These are phyloP conservation scores for Epinotia bilunana DNA, from an alignment of 2,888 invertebrate species.

Conservation along the genomic window DNA sequence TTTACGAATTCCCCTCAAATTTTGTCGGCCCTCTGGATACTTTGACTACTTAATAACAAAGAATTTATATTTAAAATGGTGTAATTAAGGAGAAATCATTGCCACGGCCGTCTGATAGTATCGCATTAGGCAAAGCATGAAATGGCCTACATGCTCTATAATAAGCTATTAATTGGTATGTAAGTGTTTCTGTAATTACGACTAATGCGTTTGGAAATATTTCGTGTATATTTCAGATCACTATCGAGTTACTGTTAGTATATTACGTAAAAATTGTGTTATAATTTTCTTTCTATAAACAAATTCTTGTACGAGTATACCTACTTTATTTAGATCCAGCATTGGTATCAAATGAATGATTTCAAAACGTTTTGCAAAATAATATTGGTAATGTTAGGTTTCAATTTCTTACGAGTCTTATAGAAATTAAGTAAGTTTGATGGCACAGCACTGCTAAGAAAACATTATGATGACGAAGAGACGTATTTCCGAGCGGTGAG, in stretches of 20 bases:
- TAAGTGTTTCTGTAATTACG: conserved; percentile 40
- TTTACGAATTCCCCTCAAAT: background rate
- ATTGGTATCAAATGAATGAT: too few relatives aligned
- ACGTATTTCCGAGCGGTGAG: too few relatives aligned
- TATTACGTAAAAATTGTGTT: conserved; percentile 10
- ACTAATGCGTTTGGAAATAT: conserved; percentile 38
- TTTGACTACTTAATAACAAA: conserved; percentile 17
- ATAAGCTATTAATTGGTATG: conserved; percentile 44
- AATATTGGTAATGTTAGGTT: too few relatives aligned
- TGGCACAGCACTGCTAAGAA: too few relatives aligned
- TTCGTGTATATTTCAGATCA: conserved; percentile 26
- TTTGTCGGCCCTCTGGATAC: conserved; percentile 7
- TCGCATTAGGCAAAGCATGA: conserved; percentile 62
- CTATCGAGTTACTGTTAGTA: conserved; percentile 16
- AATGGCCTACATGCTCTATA: conserved; percentile 50
- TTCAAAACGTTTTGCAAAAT: too few relatives aligned
- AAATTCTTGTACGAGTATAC: background rate
- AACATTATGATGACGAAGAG: too few relatives aligned
- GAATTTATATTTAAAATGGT: conserved; percentile 25
- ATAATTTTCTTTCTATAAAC: conserved; percentile 22
- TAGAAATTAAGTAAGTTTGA: too few relatives aligned
- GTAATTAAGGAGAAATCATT: conserved; percentile 38
- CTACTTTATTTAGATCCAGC: too few relatives aligned
- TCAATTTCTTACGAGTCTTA: too few relatives aligned
- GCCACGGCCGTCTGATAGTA: conserved; percentile 65